These are phyloP conservation scores for Aeoliscus strigatus DNA, from an alignment of 2,797 vertebrate genomes.

Conservation along the genomic window DNA sequence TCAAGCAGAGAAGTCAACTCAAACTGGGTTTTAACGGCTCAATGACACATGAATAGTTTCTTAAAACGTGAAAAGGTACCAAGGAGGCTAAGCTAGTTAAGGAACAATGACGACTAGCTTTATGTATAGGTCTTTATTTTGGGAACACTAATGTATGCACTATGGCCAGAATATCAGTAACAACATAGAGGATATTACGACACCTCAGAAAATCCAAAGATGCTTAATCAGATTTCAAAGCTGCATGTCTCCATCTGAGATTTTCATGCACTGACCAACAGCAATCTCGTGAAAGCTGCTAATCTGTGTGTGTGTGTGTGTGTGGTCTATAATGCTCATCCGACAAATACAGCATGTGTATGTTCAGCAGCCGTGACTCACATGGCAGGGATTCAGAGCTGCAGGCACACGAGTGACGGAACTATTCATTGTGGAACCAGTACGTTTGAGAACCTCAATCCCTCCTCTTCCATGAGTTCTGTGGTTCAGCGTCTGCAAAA, in stretches of 20 bases:
- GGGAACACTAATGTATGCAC: no score
- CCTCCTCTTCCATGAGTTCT: constrained; percentile 16
- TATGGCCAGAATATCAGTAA: no score
- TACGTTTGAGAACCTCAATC: neutral
- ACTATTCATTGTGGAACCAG: constrained; percentile 26
- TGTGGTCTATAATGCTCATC: constrained; percentile 24
- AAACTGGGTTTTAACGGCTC: no score
- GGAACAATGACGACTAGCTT: no score
- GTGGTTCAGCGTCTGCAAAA: constrained; percentile 18
- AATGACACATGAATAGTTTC: no score
- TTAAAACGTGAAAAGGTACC: no score
- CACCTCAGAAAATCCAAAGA: neutral
- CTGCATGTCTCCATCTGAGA: neutral
- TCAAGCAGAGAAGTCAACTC: no score
- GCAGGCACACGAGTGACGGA: constrained; percentile 13
- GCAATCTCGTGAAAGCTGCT: no score
- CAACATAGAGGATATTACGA: neutral
- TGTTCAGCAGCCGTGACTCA: constrained; percentile 38
- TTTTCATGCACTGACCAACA: no score
- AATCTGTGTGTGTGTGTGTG: constrained; percentile 45
- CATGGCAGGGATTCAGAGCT: constrained; percentile 52
- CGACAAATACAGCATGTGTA: constrained; percentile 17
- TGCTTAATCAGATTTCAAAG: neutral
- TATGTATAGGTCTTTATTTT: no score
- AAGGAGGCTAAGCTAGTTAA: no score